Evolutionary conservation across 2,888 invertebrate species (phyloP).

Genomic region (Pomacea canaliculata): DNA sequence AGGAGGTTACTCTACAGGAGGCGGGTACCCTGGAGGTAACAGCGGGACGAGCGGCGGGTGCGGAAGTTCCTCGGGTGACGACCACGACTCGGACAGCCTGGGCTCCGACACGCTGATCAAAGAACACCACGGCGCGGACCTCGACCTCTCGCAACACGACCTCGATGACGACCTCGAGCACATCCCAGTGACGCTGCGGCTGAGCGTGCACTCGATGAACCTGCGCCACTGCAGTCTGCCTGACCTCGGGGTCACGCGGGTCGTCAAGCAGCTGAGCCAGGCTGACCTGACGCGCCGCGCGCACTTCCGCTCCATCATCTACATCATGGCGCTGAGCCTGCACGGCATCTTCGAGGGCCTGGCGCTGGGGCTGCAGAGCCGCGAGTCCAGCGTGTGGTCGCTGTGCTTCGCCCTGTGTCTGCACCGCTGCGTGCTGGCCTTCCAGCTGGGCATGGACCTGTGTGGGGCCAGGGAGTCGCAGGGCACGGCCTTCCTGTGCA

Average conservation of each 20-base stretch:
- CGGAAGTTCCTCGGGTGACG: conserved; percentile 9
- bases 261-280: conserved; percentile 55
- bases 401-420: conserved; percentile 58
- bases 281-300: conserved; percentile 48
- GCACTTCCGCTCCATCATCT: conserved; percentile 57
- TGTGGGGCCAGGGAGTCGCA: conserved; percentile 54
- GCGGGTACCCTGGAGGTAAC: neutral
- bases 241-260: conserved; percentile 51
- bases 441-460: conserved; percentile 57
- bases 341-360: conserved; percentile 64
- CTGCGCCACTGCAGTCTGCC: conserved; percentile 11
- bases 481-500: conserved; percentile 54
- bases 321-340: conserved; percentile 58
- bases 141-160: neutral
- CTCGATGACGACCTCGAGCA: conserved; percentile 20
- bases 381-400: conserved; percentile 57
- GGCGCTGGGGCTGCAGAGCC: conserved; percentile 55
- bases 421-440: conserved; percentile 59
- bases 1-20: neutral
- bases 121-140: conserved; percentile 11
- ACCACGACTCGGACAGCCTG: conserved; percentile 29
- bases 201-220: conserved; percentile 18
- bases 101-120: conserved; percentile 32
- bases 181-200: conserved; percentile 22
- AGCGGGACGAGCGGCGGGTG: neutral